Conservation (phyloP, 2,888 invertebrate species). For the Chloroclysta siterata region DNA sequence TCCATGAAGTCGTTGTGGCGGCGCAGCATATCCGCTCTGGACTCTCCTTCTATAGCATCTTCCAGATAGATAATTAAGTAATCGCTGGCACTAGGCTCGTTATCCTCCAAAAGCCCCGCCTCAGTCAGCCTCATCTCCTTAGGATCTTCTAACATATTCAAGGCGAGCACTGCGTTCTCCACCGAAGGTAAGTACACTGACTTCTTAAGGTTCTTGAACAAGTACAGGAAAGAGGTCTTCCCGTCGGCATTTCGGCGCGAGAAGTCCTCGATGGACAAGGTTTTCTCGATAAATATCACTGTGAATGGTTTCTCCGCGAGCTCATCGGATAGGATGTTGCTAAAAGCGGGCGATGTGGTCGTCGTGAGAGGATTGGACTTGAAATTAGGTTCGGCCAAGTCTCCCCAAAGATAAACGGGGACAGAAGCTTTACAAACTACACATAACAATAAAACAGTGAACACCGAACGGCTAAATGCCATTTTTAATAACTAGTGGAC, state of each 20-base stretch:
- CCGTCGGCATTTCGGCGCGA: slow-evolving; percentile 75
- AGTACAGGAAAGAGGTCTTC: slow-evolving; percentile 65
- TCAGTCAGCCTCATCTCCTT: slow-evolving; percentile 65
- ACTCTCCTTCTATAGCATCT: slow-evolving; percentile 84
- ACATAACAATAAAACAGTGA: slow-evolving; percentile 72
- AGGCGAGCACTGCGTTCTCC: slow-evolving; percentile 81
- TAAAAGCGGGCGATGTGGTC: slow-evolving; percentile 66
- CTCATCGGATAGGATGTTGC: slow-evolving; percentile 62
- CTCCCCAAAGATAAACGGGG: slow-evolving; percentile 86
- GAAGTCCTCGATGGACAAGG: slow-evolving; percentile 86
- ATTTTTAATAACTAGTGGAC: slow-evolving; percentile 73
- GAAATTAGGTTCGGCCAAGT: slow-evolving; percentile 54
- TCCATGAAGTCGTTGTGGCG: slow-evolving; percentile 87
- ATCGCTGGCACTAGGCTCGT: slow-evolving; percentile 72
- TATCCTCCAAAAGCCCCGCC: slow-evolving; percentile 63
- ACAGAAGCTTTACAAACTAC: slow-evolving; percentile 71
- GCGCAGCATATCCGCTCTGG: slow-evolving; percentile 80
- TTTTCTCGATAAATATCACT: slow-evolving; percentile 81
- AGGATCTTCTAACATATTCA: slow-evolving; percentile 80
- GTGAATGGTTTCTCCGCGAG: slow-evolving; percentile 68
- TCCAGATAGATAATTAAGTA: slow-evolving; percentile 84
- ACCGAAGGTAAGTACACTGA: slow-evolving; percentile 87
- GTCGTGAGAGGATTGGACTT: slow-evolving; percentile 62
- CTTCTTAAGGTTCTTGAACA: slow-evolving; percentile 61
- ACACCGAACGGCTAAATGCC: slow-evolving; percentile 77